Evolutionary conservation across 1,140 invertebrate species (phyloP).

Genomic region (Trissolcus basalis): DNA sequence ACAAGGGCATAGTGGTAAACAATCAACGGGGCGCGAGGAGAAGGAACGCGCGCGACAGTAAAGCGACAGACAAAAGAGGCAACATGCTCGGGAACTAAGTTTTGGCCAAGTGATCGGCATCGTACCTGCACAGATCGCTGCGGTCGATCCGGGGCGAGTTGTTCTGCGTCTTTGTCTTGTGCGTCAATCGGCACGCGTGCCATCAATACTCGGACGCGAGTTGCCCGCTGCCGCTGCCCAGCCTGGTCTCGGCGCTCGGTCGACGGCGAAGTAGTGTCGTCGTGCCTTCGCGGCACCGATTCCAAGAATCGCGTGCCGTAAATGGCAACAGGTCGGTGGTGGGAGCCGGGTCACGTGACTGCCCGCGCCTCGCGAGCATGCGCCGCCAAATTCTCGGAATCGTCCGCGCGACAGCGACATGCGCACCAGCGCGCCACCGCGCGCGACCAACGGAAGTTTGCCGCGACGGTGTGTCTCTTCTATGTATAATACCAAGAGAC

Average conservation of each 20-base stretch:
- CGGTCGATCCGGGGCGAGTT: conserved; percentile 3
- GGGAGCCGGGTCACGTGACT: conserved; percentile 62
- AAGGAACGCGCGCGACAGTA: not conserved
- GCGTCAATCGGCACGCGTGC: conserved; percentile 40
- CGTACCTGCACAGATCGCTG: not conserved
- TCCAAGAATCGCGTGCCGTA: conserved; percentile 68
- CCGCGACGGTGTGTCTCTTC: not conserved
- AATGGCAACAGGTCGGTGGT: conserved; percentile 58
- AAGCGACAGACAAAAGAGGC: not conserved
- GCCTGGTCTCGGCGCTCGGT: conserved; percentile 24
- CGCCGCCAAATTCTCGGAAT: conserved; percentile 27
- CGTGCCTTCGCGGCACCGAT: conserved; percentile 58
- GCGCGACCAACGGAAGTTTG: conserved; percentile 13
- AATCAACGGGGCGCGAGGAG: not conserved
- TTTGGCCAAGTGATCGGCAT: not conserved
- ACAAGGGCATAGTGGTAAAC: no score
- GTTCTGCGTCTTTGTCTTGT: conserved; percentile 49
- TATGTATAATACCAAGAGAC: not conserved
- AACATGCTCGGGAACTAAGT: not conserved
- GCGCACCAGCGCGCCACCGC: conserved; percentile 14
- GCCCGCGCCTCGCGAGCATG: conserved; percentile 15
- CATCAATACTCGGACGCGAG: conserved; percentile 48
- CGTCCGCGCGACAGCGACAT: conserved; percentile 20
- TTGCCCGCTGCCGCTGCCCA: conserved; percentile 1
- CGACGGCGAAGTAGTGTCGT: conserved; percentile 49